These are phyloP conservation scores for Pithys albifrons DNA, from an alignment of 2,113 vertebrate species.

Conservation along the genomic window DNA sequence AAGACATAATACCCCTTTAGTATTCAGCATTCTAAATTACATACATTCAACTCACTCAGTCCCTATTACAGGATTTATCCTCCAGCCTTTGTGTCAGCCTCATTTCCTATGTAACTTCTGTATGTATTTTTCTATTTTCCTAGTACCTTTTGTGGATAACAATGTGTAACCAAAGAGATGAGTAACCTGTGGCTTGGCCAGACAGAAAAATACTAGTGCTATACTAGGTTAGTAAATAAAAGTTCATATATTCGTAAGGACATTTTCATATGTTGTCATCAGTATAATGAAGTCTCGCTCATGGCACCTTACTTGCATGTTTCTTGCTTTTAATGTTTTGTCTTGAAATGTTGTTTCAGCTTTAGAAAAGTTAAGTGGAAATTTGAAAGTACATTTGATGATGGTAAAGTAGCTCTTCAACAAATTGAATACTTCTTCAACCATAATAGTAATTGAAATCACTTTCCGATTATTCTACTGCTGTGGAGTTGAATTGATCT, in stretches of 20 bases:
- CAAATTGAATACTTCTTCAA: background rate
- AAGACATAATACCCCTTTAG: background rate
- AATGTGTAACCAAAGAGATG: background rate
- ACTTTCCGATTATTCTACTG: background rate
- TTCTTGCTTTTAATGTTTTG: background rate
- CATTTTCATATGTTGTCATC: fast-evolving
- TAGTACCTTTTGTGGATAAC: background rate
- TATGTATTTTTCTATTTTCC: background rate
- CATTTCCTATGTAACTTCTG: background rate
- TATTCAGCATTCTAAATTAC: background rate
- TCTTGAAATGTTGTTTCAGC: background rate
- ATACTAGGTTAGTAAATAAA: background rate
- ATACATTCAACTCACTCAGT: background rate
- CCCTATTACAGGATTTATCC: background rate
- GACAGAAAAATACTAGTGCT: background rate
- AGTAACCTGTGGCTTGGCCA: background rate
- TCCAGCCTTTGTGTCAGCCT: background rate
- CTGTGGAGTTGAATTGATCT: background rate
- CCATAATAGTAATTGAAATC: background rate
- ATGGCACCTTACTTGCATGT: background rate
- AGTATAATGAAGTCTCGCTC: background rate
- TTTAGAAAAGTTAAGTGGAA: background rate
- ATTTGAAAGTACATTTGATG: background rate
- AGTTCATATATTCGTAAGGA: background rate
- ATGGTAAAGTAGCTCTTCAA: background rate